Conservation (phyloP, 2,888 invertebrate genomes). For the Parnassius mnemosyne region DNA sequence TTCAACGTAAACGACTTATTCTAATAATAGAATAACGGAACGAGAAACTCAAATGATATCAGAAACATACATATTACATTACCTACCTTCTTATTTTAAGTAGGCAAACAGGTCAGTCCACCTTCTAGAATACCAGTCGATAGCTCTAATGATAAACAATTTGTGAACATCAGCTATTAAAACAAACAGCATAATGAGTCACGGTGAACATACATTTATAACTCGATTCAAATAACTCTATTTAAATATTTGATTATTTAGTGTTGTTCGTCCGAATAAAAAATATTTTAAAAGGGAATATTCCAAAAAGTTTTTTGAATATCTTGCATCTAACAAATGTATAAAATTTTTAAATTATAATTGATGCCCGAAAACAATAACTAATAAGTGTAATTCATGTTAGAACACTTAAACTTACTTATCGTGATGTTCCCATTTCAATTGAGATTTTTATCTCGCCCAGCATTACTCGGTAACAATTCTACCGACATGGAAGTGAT, state of each 20-base stretch:
- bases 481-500: slow-evolving; percentile 50
- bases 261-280: no score
- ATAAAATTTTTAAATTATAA: no score
- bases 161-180: not conserved
- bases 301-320: no score
- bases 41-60: slow-evolving; percentile 16
- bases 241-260: no score
- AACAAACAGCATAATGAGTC: not conserved
- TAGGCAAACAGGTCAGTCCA: slow-evolving; percentile 15
- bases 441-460: slow-evolving; percentile 42
- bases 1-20: not conserved
- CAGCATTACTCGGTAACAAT: slow-evolving; percentile 38
- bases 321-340: no score
- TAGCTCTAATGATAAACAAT: not conserved
- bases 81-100: slow-evolving; percentile 10
- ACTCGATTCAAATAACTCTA: no score
- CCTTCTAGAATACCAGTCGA: not conserved
- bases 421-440: slow-evolving; percentile 43
- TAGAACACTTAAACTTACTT: not conserved
- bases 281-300: no score
- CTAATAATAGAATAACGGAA: slow-evolving; percentile 7
- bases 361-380: no score
- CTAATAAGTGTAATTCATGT: no score
- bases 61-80: slow-evolving; percentile 11
- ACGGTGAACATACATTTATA: no score